phyloP scores from a whole-genome alignment of 2,113 vertebrate species.

The Amphiprion ocellaris region DNA sequence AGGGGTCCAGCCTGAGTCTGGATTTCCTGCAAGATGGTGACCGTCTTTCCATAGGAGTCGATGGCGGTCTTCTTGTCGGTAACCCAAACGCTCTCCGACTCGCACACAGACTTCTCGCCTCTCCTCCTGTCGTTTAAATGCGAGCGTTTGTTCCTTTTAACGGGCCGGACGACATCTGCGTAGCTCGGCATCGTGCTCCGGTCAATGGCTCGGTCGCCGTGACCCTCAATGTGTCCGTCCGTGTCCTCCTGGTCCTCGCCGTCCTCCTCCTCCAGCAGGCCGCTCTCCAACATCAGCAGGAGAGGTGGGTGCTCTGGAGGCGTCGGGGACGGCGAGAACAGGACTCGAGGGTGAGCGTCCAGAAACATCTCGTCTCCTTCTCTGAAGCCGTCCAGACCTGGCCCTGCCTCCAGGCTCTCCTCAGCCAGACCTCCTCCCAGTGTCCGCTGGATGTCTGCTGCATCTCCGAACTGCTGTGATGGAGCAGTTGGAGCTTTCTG shows the following conservation, averaged over 20 bases:
- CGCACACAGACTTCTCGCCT: constrained; percentile 89
- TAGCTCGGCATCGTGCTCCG: constrained; percentile 67
- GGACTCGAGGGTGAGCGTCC: constrained; percentile 82
- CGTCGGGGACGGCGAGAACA: constrained; percentile 79
- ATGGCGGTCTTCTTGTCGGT: constrained; percentile 86
- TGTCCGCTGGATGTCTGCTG: background rate
- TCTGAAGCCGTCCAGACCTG: constrained; percentile 50
- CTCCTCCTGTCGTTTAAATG: constrained; percentile 65
- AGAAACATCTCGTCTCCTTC: constrained; percentile 80
- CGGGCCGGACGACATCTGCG: constrained; percentile 24
- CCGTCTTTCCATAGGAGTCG: constrained; percentile 82
- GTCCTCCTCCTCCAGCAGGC: constrained; percentile 66
- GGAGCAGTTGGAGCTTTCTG: constrained; percentile 21
- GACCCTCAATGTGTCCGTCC: constrained; percentile 56
- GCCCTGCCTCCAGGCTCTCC: constrained; percentile 35
- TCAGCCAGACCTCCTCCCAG: background rate
- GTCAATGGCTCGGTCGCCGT: constrained; percentile 72
- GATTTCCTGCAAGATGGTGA: constrained; percentile 90
- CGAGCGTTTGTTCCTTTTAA: constrained; percentile 73
- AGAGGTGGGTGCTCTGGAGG: constrained; percentile 82
- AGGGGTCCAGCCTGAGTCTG: constrained; percentile 88
- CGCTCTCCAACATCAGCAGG: constrained; percentile 82
- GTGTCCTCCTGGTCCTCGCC: constrained; percentile 59
- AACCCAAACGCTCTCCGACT: constrained; percentile 88
- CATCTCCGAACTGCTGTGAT: background rate